Evolutionary conservation across 2,113 vertebrate genomes (phyloP).

Genomic region (Naja naja): DNA sequence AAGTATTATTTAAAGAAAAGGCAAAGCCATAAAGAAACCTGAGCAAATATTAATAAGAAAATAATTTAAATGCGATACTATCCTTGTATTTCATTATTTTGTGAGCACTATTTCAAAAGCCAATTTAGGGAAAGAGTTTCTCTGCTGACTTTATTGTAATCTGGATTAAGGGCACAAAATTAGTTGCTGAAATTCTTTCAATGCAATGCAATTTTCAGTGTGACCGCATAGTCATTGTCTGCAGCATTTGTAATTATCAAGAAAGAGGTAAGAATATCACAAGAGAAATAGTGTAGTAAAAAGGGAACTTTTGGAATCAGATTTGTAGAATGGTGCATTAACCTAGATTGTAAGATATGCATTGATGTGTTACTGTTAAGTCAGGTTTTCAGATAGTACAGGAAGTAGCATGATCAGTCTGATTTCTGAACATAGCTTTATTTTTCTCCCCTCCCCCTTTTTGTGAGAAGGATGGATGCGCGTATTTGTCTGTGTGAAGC

Average conservation of each 20-base stretch:
- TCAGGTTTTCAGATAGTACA: background rate
- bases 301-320: background rate
- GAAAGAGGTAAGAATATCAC: background rate
- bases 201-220: background rate
- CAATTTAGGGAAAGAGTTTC: slow-evolving; percentile 36
- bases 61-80: background rate
- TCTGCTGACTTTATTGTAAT: background rate
- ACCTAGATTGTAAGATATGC: background rate
- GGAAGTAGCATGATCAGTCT: background rate
- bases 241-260: background rate
- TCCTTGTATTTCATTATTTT: slow-evolving; percentile 3
- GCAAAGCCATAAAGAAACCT: slow-evolving; percentile 36
- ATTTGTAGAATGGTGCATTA: background rate
- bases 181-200: background rate
- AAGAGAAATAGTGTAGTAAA: background rate
- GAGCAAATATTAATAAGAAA: slow-evolving; percentile 42
- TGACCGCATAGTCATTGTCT: accelerated
- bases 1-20: slow-evolving; percentile 30
- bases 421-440: background rate
- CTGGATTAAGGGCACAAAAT: slow-evolving; percentile 3
- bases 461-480: background rate
- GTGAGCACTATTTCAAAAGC: slow-evolving; percentile 28
- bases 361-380: background rate
- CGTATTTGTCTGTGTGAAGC: background rate
- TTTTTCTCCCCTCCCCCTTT: background rate